phyloP scores from a whole-genome alignment of 2,888 invertebrate genomes.

The Drosophila kanekoi region DNA sequence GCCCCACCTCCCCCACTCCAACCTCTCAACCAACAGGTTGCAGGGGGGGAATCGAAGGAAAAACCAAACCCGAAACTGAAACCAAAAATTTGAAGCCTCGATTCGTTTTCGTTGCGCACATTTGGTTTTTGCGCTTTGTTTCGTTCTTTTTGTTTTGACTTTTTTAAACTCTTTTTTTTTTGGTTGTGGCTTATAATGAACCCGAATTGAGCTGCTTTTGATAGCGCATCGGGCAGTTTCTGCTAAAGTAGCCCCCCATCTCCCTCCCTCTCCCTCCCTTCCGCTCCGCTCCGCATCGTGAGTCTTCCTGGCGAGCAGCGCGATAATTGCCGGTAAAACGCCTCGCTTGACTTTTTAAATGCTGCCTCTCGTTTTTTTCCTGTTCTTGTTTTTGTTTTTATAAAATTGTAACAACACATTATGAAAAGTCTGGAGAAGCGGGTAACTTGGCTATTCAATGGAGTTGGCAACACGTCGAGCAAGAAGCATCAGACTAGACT shows the following conservation, averaged over 20 bases:
- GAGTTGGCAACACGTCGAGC: neutral
- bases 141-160: slow-evolving; percentile 20
- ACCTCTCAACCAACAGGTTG: slow-evolving; percentile 3
- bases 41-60: slow-evolving; percentile 20
- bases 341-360: slow-evolving; percentile 80
- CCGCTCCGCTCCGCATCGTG: neutral
- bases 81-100: slow-evolving; percentile 27
- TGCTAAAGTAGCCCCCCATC: slow-evolving; percentile 10
- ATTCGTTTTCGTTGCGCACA: slow-evolving; percentile 19
- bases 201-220: slow-evolving; percentile 50
- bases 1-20: slow-evolving; percentile 5
- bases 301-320: slow-evolving; percentile 47
- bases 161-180: slow-evolving; percentile 31
- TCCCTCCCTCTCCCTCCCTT: neutral
- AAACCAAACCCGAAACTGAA: slow-evolving; percentile 35
- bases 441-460: slow-evolving; percentile 25
- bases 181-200: slow-evolving; percentile 72
- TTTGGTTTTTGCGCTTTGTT: slow-evolving; percentile 32
- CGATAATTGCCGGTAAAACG: slow-evolving; percentile 82
- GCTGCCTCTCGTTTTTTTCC: slow-evolving; percentile 57
- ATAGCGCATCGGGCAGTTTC: slow-evolving; percentile 32
- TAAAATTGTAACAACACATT: slow-evolving; percentile 51
- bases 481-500: too few relatives aligned
- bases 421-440: slow-evolving; percentile 1
- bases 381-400: slow-evolving; percentile 36